Evolutionary conservation across 2,888 invertebrate species (phyloP), one percentile per base, ranked within the genome.

Genomic region (Calameuta pallipes): DNA sequence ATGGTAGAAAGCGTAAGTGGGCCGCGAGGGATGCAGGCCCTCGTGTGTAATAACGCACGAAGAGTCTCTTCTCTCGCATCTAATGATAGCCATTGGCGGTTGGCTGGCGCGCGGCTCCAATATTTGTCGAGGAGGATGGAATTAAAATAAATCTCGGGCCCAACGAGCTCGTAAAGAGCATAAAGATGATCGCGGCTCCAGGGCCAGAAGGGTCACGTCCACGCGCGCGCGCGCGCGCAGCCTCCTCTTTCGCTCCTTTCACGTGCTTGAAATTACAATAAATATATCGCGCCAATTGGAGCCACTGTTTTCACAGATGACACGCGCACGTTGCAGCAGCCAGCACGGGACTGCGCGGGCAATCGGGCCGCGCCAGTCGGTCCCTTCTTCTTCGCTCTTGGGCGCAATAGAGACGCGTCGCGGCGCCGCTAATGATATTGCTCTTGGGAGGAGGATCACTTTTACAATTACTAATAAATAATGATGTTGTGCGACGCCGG

Each of bases 291-390:
- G 79, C 85, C 85, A 86, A 88, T 88, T 88, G 84, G 79, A 83
- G 82, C 83, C 81, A 85, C 85, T 91, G 91, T 91, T 91, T 91
- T 89, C 86, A 90, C 90, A 91, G 90, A 89, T 89, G 90, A 89
- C 88, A 83, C 81, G 81, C 81, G 80, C 83, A 82, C 41, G 23
- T 23, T 15, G 23, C 41, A 23, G 41, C 41, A 23, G 41, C 41
- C 41, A 56, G 6, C 23, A 1, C 23, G 76, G 75, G 33, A 69
- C 73, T 73, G 35, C 78, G 70, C 33, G 37, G 68, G 68, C 11
- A 13, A 0, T 37, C 30, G 68, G 70, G 70, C 75, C 70, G 73
- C 76, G 33, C 33, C 33, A 33, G 33, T 33, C 33, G 33, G 33
- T 33, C 33, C 33, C 33, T 33, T 33, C 33, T 33, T 33, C 33